A percentile compares a stretch with the other conserved stretches of the same genome.
These are phyloP conservation scores for Fissipunctia ypsillon DNA, from an alignment of 2,888 invertebrate species.

Conservation along the genomic window DNA sequence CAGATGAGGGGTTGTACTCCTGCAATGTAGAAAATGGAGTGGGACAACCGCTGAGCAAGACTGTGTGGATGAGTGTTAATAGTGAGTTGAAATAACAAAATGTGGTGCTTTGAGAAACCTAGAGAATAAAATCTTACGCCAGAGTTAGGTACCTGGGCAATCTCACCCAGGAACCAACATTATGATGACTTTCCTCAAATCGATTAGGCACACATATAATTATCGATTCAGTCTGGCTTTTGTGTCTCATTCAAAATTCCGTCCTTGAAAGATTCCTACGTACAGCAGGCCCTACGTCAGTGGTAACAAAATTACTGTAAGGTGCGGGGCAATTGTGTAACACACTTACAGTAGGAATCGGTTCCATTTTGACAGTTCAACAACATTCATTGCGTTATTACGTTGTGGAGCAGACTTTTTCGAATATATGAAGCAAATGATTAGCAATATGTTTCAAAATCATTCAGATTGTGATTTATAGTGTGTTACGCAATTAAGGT, in stretches of 20 bases:
- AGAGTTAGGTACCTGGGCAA: not conserved
- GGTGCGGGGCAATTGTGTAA: no score
- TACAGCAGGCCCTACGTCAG: no score
- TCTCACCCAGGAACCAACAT: not conserved
- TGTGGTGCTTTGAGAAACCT: not conserved
- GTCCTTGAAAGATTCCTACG: no score
- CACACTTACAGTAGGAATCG: no score
- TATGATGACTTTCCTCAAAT: not conserved
- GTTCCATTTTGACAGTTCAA: no score
- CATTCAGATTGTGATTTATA: no score
- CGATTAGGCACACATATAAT: not conserved
- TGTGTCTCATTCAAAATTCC: no score
- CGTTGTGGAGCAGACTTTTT: no score
- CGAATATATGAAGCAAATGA: no score
- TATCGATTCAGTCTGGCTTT: not conserved
- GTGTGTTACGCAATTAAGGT: no score
- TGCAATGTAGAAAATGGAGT: slow-evolving; percentile 89
- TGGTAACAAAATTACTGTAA: not conserved
- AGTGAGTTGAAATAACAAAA: slow-evolving; percentile 75
- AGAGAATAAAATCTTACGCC: not conserved
- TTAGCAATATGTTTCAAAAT: no score
- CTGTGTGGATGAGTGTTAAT: slow-evolving; percentile 89
- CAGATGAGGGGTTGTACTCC: slow-evolving; percentile 87
- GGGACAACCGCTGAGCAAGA: slow-evolving; percentile 87
- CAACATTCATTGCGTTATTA: no score